Evolutionary conservation across 2,113 vertebrate genomes (phyloP), one percentile per base, ranked within the genome.

Genomic region (Propithecus coquereli): DNA sequence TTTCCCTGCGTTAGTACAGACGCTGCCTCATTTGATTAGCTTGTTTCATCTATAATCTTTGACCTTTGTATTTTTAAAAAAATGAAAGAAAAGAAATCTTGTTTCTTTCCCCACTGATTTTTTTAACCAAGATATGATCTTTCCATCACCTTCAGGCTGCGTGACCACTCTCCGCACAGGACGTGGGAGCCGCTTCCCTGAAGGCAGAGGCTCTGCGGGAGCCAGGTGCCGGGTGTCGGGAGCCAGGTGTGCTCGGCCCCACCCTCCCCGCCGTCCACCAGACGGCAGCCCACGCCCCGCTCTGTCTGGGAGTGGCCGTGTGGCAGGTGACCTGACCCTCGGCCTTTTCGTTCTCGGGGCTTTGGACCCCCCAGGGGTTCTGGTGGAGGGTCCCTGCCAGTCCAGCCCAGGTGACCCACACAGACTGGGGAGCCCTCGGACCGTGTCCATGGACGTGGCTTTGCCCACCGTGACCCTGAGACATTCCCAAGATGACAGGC

Each of bases 151-250:
- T 32, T 74, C 80, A 17, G 11, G 61, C 87, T 32, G 13, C 20
- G 22, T 0, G 34, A 8, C 2, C 6, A 0, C 4, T 43, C 65
- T 6, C 30, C 2, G 45, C 0, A 3, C 27, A 0, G 0, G 0
- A 25, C n/a, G 34, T 27, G 8, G 5, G 25, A 13, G 47, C 66
- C 22, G 14, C 74, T 52, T 18, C 87, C 73, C 23, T 4, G 8
- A 25, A 73, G 52, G 8, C 85, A 59, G 54, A 40, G 37, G 12
- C 20, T 6, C 0, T 59, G 57, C 6, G 0, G 47, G n/a, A 9
- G 37, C 25, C 43, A 8, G n/a, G 6, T 1, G 10, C 34, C 27
- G 1, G 77, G 27, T 2, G n/a, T n/a, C n/a, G n/a, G n/a, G n/a
- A n/a, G 2, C 43, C n/a, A 4, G 40, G 10, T 10, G 5, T 20